These are phyloP conservation scores for Eristalis arbustorum DNA, from an alignment of 2,888 invertebrate species.

Conservation along the genomic window DNA sequence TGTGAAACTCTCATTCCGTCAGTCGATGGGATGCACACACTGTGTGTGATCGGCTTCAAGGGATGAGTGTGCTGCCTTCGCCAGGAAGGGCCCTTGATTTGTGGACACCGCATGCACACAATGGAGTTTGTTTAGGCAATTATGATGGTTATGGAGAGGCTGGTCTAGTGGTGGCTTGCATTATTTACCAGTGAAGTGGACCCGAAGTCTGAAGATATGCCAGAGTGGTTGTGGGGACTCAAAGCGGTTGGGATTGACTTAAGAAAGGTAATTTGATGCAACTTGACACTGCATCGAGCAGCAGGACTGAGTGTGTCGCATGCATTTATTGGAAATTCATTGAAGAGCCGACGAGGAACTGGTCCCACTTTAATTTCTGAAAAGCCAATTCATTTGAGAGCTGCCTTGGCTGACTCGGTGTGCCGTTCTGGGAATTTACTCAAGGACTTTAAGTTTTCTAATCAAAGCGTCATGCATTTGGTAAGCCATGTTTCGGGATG, in stretches of 20 bases:
- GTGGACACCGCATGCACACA: constrained; percentile 23
- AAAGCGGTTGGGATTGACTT: not conserved
- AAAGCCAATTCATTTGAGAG: not conserved
- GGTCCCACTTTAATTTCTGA: not conserved
- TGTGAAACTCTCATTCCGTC: constrained; percentile 19
- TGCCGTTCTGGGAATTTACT: too few relatives aligned
- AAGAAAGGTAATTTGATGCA: not conserved
- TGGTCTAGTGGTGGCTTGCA: constrained; percentile 11
- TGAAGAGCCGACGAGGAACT: not conserved
- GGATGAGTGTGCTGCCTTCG: not conserved
- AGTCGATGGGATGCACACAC: not conserved
- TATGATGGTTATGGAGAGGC: constrained; percentile 30
- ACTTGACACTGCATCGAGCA: not conserved
- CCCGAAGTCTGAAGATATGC: not conserved
- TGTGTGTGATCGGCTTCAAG: not conserved
- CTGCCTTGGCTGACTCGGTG: not conserved
- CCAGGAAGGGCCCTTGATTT: constrained; percentile 39
- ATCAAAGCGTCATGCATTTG: too few relatives aligned
- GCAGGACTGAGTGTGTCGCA: not conserved
- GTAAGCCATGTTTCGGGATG: too few relatives aligned
- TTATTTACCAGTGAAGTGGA: constrained; percentile 27
- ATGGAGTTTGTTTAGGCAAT: constrained; percentile 45
- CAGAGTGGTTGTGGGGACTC: not conserved
- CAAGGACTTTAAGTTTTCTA: too few relatives aligned
- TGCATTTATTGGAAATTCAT: not conserved